Percentiles rank a stretch among this genome's conserved stretches.
Evolutionary conservation across 1,140 invertebrate genomes (phyloP).

Genomic region (Bombus balteatus): DNA sequence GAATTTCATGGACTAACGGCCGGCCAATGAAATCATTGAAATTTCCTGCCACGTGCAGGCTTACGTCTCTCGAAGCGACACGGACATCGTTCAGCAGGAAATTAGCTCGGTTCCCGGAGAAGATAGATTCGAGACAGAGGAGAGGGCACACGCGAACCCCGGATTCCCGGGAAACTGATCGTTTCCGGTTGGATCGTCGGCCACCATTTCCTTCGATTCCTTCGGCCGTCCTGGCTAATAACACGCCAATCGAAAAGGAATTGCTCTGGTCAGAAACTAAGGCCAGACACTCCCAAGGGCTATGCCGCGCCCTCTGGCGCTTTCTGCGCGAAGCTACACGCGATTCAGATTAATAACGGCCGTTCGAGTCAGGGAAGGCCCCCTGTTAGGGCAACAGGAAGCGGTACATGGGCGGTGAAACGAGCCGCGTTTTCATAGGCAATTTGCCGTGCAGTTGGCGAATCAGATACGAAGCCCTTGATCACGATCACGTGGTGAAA

Average conservation of each 20-base stretch:
- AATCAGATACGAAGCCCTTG: background rate
- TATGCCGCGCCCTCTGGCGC: background rate
- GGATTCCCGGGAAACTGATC: constrained; percentile 56
- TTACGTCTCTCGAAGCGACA: background rate
- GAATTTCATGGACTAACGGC: constrained; percentile 28
- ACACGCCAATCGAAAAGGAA: constrained; percentile 32
- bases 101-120: constrained; percentile 45
- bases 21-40: constrained; percentile 43
- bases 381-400: constrained; percentile 6
- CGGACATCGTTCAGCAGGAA: constrained; percentile 39
- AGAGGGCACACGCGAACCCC: background rate
- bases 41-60: constrained; percentile 44
- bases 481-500: background rate
- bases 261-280: background rate
- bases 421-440: constrained; percentile 9
- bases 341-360: constrained; percentile 37
- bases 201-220: constrained; percentile 12
- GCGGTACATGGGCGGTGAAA: background rate
- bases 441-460: constrained; percentile 15
- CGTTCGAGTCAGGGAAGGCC: background rate
- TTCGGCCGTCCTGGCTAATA: constrained; percentile 16
- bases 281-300: constrained; percentile 1
- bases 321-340: constrained; percentile 7
- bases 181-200: constrained; percentile 53
- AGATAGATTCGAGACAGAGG: constrained; percentile 30